A percentile compares a stretch with the other conserved stretches of the same genome.
Conservation (phyloP, 2,888 invertebrate genomes). For the Caenorhabditis virilis region DNA sequence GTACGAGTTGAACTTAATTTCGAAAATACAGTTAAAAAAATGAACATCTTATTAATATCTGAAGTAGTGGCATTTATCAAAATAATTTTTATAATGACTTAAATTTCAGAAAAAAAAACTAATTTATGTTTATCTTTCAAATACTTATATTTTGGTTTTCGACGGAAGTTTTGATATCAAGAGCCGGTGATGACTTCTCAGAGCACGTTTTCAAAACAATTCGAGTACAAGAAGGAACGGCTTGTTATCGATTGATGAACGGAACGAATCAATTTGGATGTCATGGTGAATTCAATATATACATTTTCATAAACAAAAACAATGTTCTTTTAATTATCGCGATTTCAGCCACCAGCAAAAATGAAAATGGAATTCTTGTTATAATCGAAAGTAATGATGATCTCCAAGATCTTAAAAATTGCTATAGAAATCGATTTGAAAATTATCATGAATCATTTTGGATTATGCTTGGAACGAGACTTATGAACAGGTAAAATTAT, state of each 20-base stretch:
- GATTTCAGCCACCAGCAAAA: constrained; percentile 14
- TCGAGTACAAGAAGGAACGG: constrained; percentile 24
- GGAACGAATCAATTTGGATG: constrained; percentile 94
- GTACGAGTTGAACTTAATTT: no score
- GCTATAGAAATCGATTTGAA: constrained; percentile 26
- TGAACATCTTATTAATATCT: no score
- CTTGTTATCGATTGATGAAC: constrained; percentile 87
- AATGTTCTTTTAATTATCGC: background rate
- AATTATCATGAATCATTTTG: constrained; percentile 36
- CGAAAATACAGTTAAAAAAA: no score
- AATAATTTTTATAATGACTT: no score
- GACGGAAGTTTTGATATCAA: no score
- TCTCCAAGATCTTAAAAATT: constrained; percentile 16
- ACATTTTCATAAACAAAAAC: background rate
- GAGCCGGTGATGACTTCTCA: constrained; percentile 22
- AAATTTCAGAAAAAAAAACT: background rate
- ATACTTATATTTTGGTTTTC: no score
- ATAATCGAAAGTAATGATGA: constrained; percentile 35
- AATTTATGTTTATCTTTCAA: no score
- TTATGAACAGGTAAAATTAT: constrained; percentile 23
- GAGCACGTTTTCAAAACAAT: constrained; percentile 26
- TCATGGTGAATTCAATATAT: constrained; percentile 77
- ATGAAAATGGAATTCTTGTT: constrained; percentile 52
- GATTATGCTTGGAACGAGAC: constrained; percentile 23
- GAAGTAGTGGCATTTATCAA: no score